phyloP scores from a whole-genome alignment of 2,797 vertebrate genomes.

The Pangasius macronema region DNA sequence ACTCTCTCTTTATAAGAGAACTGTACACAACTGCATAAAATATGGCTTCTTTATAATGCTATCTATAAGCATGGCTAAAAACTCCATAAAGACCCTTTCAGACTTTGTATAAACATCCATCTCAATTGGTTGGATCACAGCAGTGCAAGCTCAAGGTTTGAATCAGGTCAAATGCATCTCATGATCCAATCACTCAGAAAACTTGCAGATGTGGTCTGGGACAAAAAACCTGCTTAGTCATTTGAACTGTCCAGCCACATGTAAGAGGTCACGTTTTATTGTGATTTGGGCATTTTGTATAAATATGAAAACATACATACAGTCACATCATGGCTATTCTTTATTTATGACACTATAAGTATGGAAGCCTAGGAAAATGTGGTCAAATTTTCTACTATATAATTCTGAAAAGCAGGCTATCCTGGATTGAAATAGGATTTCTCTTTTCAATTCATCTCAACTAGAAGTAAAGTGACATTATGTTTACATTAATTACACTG shows the following conservation, averaged over 20 bases:
- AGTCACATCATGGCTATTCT: not conserved
- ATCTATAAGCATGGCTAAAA: not conserved
- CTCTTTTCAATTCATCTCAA: not conserved
- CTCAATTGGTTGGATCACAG: not conserved
- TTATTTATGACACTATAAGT: not conserved
- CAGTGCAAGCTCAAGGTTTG: not conserved
- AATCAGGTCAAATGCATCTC: not conserved
- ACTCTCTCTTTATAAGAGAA: not conserved
- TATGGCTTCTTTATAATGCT: not conserved
- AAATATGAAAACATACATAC: not conserved
- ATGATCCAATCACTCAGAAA: not conserved
- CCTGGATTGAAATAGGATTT: not conserved
- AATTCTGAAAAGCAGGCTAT: not conserved
- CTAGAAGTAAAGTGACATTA: not conserved
- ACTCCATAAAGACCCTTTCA: not conserved
- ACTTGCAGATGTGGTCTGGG: not conserved
- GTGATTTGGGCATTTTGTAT: not conserved
- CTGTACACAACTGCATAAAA: not conserved
- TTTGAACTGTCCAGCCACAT: not conserved
- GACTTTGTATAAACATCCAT: not conserved
- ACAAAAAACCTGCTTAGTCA: not conserved
- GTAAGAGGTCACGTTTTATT: not conserved
- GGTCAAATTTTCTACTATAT: not conserved
- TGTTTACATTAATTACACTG: not conserved
- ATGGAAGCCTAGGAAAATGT: not conserved